Base-by-base conservation (phyloP, 1,140 invertebrate species). In the Ips nitidus region DNA sequence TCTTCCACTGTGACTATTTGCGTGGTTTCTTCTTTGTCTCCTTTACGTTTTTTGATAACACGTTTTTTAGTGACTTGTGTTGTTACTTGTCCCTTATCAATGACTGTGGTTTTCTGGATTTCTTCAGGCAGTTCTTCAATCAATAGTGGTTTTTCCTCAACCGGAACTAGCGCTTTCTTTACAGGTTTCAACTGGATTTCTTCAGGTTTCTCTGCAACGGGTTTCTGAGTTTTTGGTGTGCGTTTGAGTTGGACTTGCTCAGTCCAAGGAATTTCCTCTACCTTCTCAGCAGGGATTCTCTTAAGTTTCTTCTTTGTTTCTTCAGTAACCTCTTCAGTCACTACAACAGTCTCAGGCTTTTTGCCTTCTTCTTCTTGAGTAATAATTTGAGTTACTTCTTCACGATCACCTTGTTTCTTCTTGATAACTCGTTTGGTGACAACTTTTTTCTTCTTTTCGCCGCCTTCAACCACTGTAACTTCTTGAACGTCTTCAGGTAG, bases 401-500 rank as follows among this genome's bases (percentile, higher is more conserved):
- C 72, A 58, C 77, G 75, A 37, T 68, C 69, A 4, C 75, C 76
- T 42, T 67, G 75, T 2, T 72, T 65, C 73, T 75, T 79, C 73
- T 75, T 77, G 43, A 76, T 73, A 4, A 77, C 70, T 59, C 73
- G 75, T 40, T 80, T 81, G 69, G 79, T 81, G 0, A 77, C 78
- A 56, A 76, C 69, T 71, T 74, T 74, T 56, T 75, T 76, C 41
- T 66, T 71, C 5, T 36, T 5, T 43, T 43, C 42, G 4, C 69
- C 74, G 52, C 68, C 53, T 22, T 70, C 61, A 36, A 73, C 57
- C 55, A 66, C 57, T 41, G 68, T 67, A 64, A 65, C 64, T 47
- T 74, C 74, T 60, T 80, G 78, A 6, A 78, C 79, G 66, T 82
- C 78, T 75, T 84, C 82, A 37, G 78, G 78, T 41, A 74, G 50